Conservation (phyloP, 2,113 vertebrate species). For the Lagopus muta region DNA sequence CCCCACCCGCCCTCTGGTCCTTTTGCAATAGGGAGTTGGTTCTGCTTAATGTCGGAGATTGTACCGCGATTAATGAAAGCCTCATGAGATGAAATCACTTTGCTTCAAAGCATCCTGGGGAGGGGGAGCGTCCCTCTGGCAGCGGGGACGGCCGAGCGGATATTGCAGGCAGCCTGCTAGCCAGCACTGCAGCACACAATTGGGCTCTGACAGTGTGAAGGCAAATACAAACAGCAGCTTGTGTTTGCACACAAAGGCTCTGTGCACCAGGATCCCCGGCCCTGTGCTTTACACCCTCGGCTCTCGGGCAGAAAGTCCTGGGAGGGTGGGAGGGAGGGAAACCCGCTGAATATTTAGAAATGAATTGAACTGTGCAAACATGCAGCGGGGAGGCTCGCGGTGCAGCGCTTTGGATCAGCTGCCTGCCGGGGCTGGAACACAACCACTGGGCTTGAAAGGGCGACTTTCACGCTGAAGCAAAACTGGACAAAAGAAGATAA, state of each 20-base stretch:
- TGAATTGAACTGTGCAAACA: conserved; percentile 71
- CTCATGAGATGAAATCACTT: conserved; percentile 83
- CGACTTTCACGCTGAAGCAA: conserved; percentile 74
- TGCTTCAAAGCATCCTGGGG: conserved; percentile 81
- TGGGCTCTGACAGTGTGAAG: conserved; percentile 55
- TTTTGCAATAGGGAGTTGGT: conserved; percentile 69
- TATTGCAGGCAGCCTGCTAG: conserved; percentile 78
- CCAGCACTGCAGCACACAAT: conserved; percentile 61
- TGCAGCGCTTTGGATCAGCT: conserved; percentile 11
- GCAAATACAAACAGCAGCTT: conserved; percentile 53
- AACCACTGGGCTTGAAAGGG: conserved; percentile 69
- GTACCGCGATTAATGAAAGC: conserved; percentile 76
- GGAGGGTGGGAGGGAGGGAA: conserved; percentile 37
- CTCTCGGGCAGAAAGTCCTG: conserved; percentile 8
- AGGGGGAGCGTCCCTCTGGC: conserved; percentile 69
- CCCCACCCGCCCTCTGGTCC: conserved; percentile 38
- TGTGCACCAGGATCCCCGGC: conserved; percentile 15
- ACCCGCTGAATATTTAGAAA: conserved; percentile 50
- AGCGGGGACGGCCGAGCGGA: conserved; percentile 75
- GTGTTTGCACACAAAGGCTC: conserved; percentile 63
- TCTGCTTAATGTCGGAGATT: conserved; percentile 87
- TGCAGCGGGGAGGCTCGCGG: conserved; percentile 32
- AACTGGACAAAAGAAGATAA: conserved; percentile 74
- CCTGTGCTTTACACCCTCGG: conserved; percentile 62
- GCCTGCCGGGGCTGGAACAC: conserved; percentile 66